Base-by-base conservation (phyloP, 2,888 invertebrate genomes). In the Hybos culiciformis region DNA sequence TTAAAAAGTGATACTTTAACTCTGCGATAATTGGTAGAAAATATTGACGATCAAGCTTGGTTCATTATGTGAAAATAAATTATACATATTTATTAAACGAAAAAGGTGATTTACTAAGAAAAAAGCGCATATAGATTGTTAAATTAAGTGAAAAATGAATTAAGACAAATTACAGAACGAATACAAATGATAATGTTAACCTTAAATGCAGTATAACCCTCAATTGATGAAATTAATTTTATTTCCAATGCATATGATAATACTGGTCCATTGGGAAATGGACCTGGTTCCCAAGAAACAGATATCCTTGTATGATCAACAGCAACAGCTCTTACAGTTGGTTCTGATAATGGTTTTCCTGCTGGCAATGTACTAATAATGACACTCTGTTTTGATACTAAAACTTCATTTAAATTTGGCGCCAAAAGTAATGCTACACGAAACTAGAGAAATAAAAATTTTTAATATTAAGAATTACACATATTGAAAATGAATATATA, bases 201-300 rank as follows among this genome's bases (percentile, higher is more conserved):
- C 75, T 80, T 78, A 53, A 81, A 70, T 49, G 75, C 74, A 52
- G 73, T 73, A 55, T 70, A 72, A 47, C 75, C 50, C 1, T 37
- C 74, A 53, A 71, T 71, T 23, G 71, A 69, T 37, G 71, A 67
- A 1, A 68, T 66, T 51, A 75, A 72, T 18, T 72, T 72, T 37
- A 90, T 74, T 55, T 78, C 73, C 50, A 92, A 69, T 51, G 83
- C 81, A 68, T 90, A 93, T 50, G 88, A 85, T 47, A 86, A 76
- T 54, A 93, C 73, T 32, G 87, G 88, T 50, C 88, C 92, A 64
- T 90, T 90, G 41, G 83, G 82, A 60, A 84, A 88, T 42, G 77
- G 75, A 14, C 92, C 91, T 14, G 86, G 81, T 61, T 80, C 79
- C 92, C 92, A 93, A 54, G 83, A 83, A 46, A 93, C 77, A 49